A percentile compares a stretch with the other conserved stretches of the same genome.
These are phyloP conservation scores for Labeo calbasu DNA, from an alignment of 2,797 vertebrate genomes.

Conservation along the genomic window DNA sequence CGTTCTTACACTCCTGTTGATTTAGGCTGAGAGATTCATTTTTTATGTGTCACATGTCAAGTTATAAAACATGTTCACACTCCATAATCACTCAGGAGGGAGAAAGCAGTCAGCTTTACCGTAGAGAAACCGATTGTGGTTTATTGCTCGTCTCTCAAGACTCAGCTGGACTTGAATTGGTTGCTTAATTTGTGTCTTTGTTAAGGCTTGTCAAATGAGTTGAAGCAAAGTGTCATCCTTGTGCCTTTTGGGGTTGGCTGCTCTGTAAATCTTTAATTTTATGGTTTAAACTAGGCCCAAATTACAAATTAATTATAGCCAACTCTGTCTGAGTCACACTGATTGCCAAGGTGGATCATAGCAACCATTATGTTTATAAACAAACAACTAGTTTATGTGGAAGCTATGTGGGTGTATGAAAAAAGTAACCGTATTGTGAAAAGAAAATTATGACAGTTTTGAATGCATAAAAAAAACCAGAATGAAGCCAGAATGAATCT, in stretches of 20 bases:
- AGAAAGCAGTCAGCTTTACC: slow-evolving; percentile 40
- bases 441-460: slow-evolving; percentile 34
- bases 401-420: slow-evolving; percentile 11
- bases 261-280: slow-evolving; percentile 43
- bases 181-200: slow-evolving; percentile 33
- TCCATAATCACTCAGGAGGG: slow-evolving; percentile 62
- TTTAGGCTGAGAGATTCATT: slow-evolving; percentile 62
- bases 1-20: slow-evolving; percentile 53
- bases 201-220: slow-evolving; percentile 47
- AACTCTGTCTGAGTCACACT: slow-evolving; percentile 2
- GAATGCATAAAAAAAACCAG: slow-evolving; percentile 42
- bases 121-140: neutral
- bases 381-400: slow-evolving; percentile 40
- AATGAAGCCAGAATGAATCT: slow-evolving; percentile 22
- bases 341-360: slow-evolving; percentile 33
- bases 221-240: slow-evolving; percentile 28
- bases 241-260: slow-evolving; percentile 33
- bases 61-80: slow-evolving; percentile 62
- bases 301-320: slow-evolving; percentile 42
- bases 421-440: slow-evolving; percentile 20
- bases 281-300: slow-evolving; percentile 31
- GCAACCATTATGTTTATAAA: slow-evolving; percentile 46
- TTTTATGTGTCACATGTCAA: slow-evolving; percentile 66
- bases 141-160: slow-evolving; percentile 14
- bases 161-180: slow-evolving; percentile 24